phyloP scores from a whole-genome alignment of 2,113 vertebrate species.

The mouse (Mus musculus) region GRCm39 chrX:39686501-39687000 shows the following conservation, averaged over 20 bases:
- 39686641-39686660: not conserved
- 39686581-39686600: not conserved
- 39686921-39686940: not conserved
- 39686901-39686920: not conserved
- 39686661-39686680: not conserved
- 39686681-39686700: not conserved
- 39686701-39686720: not conserved
- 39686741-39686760: not conserved
- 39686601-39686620: not conserved
- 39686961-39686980: not conserved
- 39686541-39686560: constrained; percentile 45
- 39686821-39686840: not conserved
- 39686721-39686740: not conserved
- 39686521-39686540: constrained; percentile 50
- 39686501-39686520: constrained; percentile 25
- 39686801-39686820: not conserved
- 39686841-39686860: not conserved
- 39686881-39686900: not conserved
- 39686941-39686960: not conserved
- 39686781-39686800: not conserved
- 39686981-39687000: not conserved
- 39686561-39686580: not conserved
- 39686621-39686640: not conserved
- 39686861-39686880: not conserved
- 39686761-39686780: not conserved